Evolutionary conservation across 2,888 invertebrate species (phyloP), one percentile per base, ranked within the genome.

Genomic region (Anthrax anthrax): DNA sequence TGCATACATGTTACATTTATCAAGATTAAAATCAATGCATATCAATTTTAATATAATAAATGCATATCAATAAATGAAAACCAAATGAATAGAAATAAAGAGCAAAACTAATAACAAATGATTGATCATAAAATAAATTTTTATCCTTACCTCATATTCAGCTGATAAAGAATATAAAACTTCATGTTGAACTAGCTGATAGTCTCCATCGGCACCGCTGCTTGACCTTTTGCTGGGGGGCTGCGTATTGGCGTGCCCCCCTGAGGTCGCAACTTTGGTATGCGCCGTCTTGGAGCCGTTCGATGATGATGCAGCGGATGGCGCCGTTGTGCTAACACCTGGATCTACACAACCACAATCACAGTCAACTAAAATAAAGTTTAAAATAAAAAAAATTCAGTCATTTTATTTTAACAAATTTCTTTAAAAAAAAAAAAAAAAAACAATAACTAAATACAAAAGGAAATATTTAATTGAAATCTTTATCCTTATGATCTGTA

Each of bases 181-280:
- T 76, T 97, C 96, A 72, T 97, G 96, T 71, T 97, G 95, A 56
- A 96, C 95, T 69, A 97, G 78, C 72, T 94, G 92, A 74, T 96
- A 97, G 75, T 97, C 96, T 53, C 96, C 96, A 74, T 97, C 96
- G 62, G 84, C 84, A 60, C 85, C 84, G 64, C 84, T 84, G 66
- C 84, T 83, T 61, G 83, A 82, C 65, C 84, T 80, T 75, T 77
- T 64, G 54, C 72, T 71, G 64, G 73, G 71, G 58, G 70, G 70
- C 64, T 74, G 73, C 62, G 71, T 72, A 47, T 72, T 71, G 49
- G 70, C 72, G 60, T 70, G 67, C 57, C 68, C 69, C 65, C 69
- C 68, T 54, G 68, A 64, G 51, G 70, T 70, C 54, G 65, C 69
- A 51, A 69, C 67, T 62, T 69, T 69, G 52, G 69, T 65, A 56